Base-by-base conservation (phyloP, 2,113 vertebrate species). In the Pseudopipra pipra region DNA sequence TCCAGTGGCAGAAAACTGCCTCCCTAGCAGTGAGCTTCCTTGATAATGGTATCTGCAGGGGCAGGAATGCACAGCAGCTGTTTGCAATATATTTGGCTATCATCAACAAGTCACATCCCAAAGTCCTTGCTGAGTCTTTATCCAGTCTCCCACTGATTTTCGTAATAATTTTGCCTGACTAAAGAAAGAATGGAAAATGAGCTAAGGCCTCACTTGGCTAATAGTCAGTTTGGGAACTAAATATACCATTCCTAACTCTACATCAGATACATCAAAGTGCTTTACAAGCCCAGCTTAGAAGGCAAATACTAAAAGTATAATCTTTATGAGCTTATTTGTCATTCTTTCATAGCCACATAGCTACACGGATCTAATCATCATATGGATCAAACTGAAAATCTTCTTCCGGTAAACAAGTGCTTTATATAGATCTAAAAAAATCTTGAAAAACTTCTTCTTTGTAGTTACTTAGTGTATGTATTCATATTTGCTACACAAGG, bases 121-220 rank as follows among this genome's bases (percentile, higher is more conserved):
- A 91, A 63, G 52, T 56, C 41, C 61, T 96, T 47, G 19, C 28
- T 66, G 54, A 72, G 46, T 46, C 93, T 89, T 87, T 83, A 74
- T 87, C 25, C 72, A 59, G 52, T 84, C 41, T 86, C 55, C 59
- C 52, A 51, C 76, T 79, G 51, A 75, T 89, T 96, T 94, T 3
- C 2, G 14, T 87, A 91, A 91, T 80, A 89, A 66, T 77, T 93
- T 95, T 90, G 59, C 44, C 85, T 67, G 58, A 49, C 30, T 83
- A 44, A 90, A 90, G 63, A 59, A 74, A 80, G 52, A 89, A 49
- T 59, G 59, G 71, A 94, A 96, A 96, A 66, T 58, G 39, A 93
- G 52, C 58, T 75, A 72, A 89, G 55, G 41, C 39, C 61, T 95
- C 41, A 47, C 47, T 93, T 94, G 74, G 86, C 56, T 85, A 72